Percentiles rank a stretch among this genome's conserved stretches.
Evolutionary conservation across 2,888 invertebrate genomes (phyloP).

Genomic region (Eledone cirrhosa): DNA sequence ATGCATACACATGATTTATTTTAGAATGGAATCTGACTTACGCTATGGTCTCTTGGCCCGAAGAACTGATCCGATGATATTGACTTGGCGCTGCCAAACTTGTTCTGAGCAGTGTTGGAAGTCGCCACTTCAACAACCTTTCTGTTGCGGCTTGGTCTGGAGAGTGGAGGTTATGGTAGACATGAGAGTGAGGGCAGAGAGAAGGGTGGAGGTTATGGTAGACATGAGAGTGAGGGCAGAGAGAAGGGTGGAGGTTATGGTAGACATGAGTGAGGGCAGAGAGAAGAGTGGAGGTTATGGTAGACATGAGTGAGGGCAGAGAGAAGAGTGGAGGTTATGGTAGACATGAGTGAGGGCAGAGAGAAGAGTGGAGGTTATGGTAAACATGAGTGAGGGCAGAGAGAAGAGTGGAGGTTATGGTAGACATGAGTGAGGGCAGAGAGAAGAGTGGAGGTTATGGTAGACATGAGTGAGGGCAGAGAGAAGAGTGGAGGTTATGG

Average conservation of each 20-base stretch:
- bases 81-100: conserved; percentile 96
- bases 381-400: too few species aligned
- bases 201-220: too few species aligned
- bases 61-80: conserved; percentile 98
- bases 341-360: too few species aligned
- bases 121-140: conserved; percentile 48
- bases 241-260: too few species aligned
- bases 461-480: not conserved
- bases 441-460: not conserved
- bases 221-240: too few species aligned
- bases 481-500: not conserved
- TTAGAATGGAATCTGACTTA: conserved; percentile 39
- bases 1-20: too few species aligned
- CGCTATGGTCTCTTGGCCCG: conserved; percentile 73
- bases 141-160: conserved; percentile 54
- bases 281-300: too few species aligned
- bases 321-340: too few species aligned
- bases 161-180: conserved; percentile 9
- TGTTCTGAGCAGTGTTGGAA: conserved; percentile 82
- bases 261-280: too few species aligned
- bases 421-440: not conserved
- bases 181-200: too few species aligned
- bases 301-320: too few species aligned
- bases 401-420: not conserved
- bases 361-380: too few species aligned